phyloP scores from a whole-genome alignment of 2,797 vertebrate genomes.

The Xenops minutus region DNA sequence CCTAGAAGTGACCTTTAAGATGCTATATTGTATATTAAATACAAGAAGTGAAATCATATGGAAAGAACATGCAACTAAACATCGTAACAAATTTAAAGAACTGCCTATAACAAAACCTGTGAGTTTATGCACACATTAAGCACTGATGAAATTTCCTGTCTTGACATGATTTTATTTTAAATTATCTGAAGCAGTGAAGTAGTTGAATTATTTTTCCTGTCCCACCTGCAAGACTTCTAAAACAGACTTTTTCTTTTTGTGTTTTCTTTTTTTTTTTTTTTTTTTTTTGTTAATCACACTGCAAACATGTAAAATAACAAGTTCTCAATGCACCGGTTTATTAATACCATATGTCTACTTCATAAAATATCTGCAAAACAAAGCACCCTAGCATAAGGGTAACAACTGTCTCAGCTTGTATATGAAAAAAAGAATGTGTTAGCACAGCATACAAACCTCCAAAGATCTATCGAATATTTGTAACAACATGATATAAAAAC shows the following conservation, averaged over 20 bases:
- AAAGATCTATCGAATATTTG: constrained; percentile 69
- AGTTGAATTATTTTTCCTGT: constrained; percentile 73
- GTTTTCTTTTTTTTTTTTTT: background rate
- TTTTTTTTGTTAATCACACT: constrained; percentile 66
- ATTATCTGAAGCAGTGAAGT: constrained; percentile 82
- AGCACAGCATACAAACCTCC: constrained; percentile 74
- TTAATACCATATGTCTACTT: constrained; percentile 80
- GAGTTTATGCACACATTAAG: constrained; percentile 38
- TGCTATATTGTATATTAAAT: background rate
- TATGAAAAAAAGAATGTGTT: constrained; percentile 75
- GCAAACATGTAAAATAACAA: constrained; percentile 76
- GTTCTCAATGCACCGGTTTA: constrained; percentile 77
- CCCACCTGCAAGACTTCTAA: constrained; percentile 69
- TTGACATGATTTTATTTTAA: constrained; percentile 53
- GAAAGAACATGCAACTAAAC: background rate
- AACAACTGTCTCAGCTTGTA: constrained; percentile 68
- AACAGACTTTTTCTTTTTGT: constrained; percentile 50
- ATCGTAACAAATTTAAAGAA: background rate
- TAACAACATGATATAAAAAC: constrained; percentile 74
- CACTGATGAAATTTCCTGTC: constrained; percentile 46
- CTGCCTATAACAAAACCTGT: background rate
- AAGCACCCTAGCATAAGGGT: constrained; percentile 85
- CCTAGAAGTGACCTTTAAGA: background rate
- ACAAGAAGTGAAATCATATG: background rate
- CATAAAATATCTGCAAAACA: constrained; percentile 87